phyloP scores from a whole-genome alignment of 2,113 vertebrate genomes.

The Gorilla gorilla region DNA sequence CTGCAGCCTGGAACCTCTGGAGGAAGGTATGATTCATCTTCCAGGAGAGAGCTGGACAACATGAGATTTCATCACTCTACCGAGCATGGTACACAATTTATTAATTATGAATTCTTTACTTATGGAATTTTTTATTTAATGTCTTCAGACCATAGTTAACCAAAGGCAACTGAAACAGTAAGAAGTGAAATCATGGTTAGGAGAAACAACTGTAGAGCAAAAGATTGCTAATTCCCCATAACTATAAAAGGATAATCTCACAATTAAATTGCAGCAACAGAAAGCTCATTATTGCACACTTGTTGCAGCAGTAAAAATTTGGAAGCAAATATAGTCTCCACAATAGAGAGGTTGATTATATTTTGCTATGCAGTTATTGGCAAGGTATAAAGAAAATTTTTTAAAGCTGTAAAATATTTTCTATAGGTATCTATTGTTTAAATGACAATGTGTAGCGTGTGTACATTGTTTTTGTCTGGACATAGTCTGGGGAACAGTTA shows the following conservation, averaged over 20 bases:
- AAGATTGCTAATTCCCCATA: neutral
- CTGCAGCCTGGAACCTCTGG: neutral
- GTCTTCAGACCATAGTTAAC: neutral
- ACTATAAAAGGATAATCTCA: neutral
- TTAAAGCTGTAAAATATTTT: neutral
- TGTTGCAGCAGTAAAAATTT: neutral
- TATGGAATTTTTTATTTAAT: neutral
- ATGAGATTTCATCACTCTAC: neutral
- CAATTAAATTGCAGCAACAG: neutral
- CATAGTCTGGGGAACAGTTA: neutral
- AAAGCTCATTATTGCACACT: neutral
- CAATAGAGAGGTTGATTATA: neutral
- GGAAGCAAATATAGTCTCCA: neutral
- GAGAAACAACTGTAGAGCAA: neutral
- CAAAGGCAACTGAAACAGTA: neutral
- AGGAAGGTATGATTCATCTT: neutral
- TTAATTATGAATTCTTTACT: neutral
- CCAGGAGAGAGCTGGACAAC: neutral
- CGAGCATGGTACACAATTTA: neutral
- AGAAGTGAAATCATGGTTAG: neutral
- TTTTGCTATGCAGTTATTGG: neutral
- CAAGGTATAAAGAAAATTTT: neutral
- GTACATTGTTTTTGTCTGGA: neutral
- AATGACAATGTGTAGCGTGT: neutral
- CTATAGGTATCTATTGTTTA: neutral